Evolutionary conservation across 2,113 vertebrate genomes (phyloP).

Genomic region (Seriola rivoliana): DNA sequence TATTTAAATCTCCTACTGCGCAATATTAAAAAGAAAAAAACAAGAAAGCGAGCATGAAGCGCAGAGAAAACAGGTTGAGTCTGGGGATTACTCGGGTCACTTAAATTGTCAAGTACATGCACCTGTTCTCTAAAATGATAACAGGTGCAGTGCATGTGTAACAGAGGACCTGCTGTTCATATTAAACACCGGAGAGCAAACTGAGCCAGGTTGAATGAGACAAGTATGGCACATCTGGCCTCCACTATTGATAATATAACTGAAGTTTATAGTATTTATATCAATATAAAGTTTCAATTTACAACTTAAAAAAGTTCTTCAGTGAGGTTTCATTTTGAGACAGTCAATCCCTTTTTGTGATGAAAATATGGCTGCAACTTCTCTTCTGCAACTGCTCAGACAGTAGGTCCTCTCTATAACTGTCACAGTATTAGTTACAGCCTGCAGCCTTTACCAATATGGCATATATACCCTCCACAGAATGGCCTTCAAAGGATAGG

Average conservation of each 20-base stretch:
- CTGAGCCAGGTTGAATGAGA: constrained; percentile 2
- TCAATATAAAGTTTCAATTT: constrained; percentile 18
- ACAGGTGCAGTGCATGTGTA: not conserved
- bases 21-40: not conserved
- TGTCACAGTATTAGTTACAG: not conserved
- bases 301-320: not conserved
- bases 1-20: not conserved
- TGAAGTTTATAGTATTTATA: not conserved
- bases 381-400: not conserved
- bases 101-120: too few species aligned
- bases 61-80: not conserved
- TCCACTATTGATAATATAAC: not conserved
- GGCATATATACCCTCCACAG: constrained; percentile 24
- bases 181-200: not conserved
- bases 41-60: not conserved
- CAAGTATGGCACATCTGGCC: constrained; percentile 38
- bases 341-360: constrained; percentile 2
- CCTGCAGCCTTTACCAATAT: constrained; percentile 8
- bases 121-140: not conserved
- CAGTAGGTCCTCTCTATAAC: not conserved
- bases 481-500: not conserved
- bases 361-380: constrained; percentile 12
- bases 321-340: constrained; percentile 26
- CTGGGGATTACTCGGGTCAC: not conserved
- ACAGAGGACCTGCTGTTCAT: not conserved